Evolutionary conservation across 2,113 vertebrate species (phyloP), one percentile per base, ranked within the genome.

Genomic region (Corapipo altera): DNA sequence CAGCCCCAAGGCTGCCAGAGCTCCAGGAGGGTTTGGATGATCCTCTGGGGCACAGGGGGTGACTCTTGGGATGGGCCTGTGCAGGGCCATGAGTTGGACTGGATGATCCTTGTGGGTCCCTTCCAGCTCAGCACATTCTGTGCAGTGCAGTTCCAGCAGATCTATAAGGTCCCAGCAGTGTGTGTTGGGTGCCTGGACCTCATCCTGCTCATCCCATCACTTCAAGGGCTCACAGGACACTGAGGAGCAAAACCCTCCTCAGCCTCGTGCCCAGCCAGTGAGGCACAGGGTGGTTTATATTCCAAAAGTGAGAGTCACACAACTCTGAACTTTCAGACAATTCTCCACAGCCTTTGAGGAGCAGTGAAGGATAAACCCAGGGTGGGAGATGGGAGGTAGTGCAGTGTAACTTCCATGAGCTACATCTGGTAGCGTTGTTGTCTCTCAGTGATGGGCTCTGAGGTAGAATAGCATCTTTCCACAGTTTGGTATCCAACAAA

Each of bases 401-500:
- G 51, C 30, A n/a, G 26, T 26, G 28, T 78, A 65, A 28, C 78
- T 78, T 33, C 39, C 79, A 2, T 33, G 58, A 62, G 77, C 81
- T 55, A n/a, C 89, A 80, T 84, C 83, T 95, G 95, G 52, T 59
- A 24, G 48, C 59, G 13, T 32, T 89, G 64, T 67, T 71, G 76
- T 65, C 41, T 66, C 85, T 94, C 61, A 80, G 62, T 8, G 33
- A 64, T 4, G n/a, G 65, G 39, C 84, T 88, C 83, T 0, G 17
- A 35, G 67, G n/a, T 41, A 70, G 52, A 93, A 77, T 5, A 76
- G 51, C 88, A 77, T 89, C 82, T 91, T 52, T 59, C 65, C 8
- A 10, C 85, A 22, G 46, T 75, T 64, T 54, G 75, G 74, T 91
- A 70, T 88, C 83, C 94, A 94, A 39, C 85, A 72, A 84, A 95